Evolutionary conservation across 2,797 vertebrate genomes (phyloP).

Genomic region (Chaetodon trifasciatus): DNA sequence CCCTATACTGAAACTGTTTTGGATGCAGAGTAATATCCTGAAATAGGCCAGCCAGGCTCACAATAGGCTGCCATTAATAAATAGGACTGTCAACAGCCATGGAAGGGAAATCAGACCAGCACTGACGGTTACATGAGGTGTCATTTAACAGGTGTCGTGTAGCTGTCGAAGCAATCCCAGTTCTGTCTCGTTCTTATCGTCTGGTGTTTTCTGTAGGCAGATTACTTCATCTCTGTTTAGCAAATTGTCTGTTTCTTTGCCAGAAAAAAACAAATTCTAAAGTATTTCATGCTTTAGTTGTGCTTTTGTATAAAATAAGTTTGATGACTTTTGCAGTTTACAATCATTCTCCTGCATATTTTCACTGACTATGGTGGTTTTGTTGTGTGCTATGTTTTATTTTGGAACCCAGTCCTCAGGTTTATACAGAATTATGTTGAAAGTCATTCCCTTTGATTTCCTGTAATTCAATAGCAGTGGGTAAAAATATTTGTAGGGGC

Average conservation of each 20-base stretch:
- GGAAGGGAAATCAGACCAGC: slow-evolving; percentile 73
- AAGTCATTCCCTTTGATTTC: slow-evolving; percentile 93
- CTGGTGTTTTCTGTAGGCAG: slow-evolving; percentile 30
- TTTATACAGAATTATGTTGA: slow-evolving; percentile 89
- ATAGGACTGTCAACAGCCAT: slow-evolving; percentile 76
- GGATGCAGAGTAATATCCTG: slow-evolving; percentile 55
- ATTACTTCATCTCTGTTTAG: slow-evolving; percentile 7
- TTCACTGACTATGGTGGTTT: slow-evolving; percentile 71
- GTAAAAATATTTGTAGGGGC: slow-evolving; percentile 96
- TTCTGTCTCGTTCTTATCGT: slow-evolving; percentile 26
- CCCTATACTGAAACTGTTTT: slow-evolving; percentile 50
- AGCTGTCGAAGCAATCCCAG: slow-evolving; percentile 39
- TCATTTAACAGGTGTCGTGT: slow-evolving; percentile 77
- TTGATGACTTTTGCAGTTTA: slow-evolving; percentile 50
- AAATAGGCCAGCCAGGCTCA: slow-evolving; percentile 71
- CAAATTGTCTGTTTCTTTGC: background rate
- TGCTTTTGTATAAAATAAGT: slow-evolving; percentile 19
- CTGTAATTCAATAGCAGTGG: slow-evolving; percentile 95
- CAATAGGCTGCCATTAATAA: slow-evolving; percentile 81
- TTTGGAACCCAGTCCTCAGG: slow-evolving; percentile 85
- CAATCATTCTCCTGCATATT: slow-evolving; percentile 71
- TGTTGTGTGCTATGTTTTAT: slow-evolving; percentile 76
- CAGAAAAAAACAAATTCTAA: background rate
- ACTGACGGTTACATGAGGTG: slow-evolving; percentile 77
- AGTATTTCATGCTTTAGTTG: slow-evolving; percentile 6